Base-by-base conservation (phyloP, 37 sponge, comb jelly and placozoan genomes). In the Axinella damicornis region DNA sequence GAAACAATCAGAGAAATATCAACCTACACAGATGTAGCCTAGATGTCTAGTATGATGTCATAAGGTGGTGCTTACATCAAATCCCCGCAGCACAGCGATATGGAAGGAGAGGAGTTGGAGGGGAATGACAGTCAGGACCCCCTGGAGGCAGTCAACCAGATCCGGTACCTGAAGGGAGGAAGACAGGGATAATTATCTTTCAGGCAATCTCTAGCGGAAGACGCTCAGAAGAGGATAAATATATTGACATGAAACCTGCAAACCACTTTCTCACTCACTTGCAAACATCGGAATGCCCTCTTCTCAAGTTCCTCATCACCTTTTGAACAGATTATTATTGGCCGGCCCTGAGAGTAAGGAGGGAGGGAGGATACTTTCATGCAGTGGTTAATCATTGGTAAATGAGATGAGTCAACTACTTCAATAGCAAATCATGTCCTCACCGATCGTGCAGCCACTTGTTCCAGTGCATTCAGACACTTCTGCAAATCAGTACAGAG, bases 31-130 rank as follows among this genome's bases (percentile, higher is more conserved):
- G n/a, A n/a, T n/a, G n/a, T n/a, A n/a, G n/a, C n/a, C n/a, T n/a
- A n/a, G n/a, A n/a, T n/a, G 46, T 12, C 9, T 46, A 9, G 9
- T 4, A 46, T 4, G 9, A 4, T 46, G 46, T 12, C 46, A 12
- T 46, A 46, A 46, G 9, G 9, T 46, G 6, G 9, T 46, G 69
- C 96, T 90, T 46, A 99, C 99, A 82, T 99, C 99, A 82, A 77
- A 92, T 53, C 96, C 96, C 78, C 85, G 81, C 53, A 97, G 69
- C 5, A 86, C 85, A 12, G 99, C 99, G 34, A 99, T 89, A 61
- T 99, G 96, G 75, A 95, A 99, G 35, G 99, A 93, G 53, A 99
- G 86, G 30, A 99, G 89, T 81, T 99, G 99, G 1, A 99, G 94
- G 18, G 99, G 99, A 35, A 99, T 92, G 52, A 99, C 91, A 2